Evolutionary conservation across 1,140 invertebrate genomes (phyloP).

Genomic region (Acromyrmex heyeri): DNA sequence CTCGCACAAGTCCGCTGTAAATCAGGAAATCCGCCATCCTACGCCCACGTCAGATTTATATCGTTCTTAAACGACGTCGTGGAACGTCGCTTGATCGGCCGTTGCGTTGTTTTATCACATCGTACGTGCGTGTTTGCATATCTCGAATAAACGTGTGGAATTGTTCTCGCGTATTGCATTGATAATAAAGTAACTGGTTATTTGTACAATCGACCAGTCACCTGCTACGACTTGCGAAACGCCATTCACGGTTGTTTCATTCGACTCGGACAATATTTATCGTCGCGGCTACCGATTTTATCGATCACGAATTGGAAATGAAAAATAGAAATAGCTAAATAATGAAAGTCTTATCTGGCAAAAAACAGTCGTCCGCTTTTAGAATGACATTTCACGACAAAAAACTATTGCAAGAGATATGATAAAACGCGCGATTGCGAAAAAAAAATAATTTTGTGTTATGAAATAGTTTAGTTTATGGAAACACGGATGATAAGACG

Average conservation of each 20-base stretch:
- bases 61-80: slow-evolving; percentile 49
- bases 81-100: slow-evolving; percentile 29
- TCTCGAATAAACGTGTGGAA: slow-evolving; percentile 35
- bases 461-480: background rate
- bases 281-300: slow-evolving; percentile 12
- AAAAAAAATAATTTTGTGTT: background rate
- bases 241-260: slow-evolving; percentile 16
- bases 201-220: slow-evolving; percentile 55
- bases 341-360: background rate
- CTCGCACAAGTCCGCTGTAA: slow-evolving; percentile 42
- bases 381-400: background rate
- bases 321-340: background rate
- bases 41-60: slow-evolving; percentile 56
- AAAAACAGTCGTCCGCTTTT: background rate
- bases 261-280: slow-evolving; percentile 20
- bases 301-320: background rate
- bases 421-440: background rate
- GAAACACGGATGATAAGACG: background rate
- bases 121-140: background rate
- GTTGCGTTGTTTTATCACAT: slow-evolving; percentile 42
- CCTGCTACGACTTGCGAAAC: slow-evolving; percentile 41
- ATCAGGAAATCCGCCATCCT: slow-evolving; percentile 56
- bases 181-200: slow-evolving; percentile 61
- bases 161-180: slow-evolving; percentile 65
- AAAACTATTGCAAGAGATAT: background rate